A percentile compares a stretch with the other conserved stretches of the same genome.
These are phyloP conservation scores for Pseudococcus jackbeardsleyi DNA, from an alignment of 2,888 invertebrate species.

Conservation along the genomic window DNA sequence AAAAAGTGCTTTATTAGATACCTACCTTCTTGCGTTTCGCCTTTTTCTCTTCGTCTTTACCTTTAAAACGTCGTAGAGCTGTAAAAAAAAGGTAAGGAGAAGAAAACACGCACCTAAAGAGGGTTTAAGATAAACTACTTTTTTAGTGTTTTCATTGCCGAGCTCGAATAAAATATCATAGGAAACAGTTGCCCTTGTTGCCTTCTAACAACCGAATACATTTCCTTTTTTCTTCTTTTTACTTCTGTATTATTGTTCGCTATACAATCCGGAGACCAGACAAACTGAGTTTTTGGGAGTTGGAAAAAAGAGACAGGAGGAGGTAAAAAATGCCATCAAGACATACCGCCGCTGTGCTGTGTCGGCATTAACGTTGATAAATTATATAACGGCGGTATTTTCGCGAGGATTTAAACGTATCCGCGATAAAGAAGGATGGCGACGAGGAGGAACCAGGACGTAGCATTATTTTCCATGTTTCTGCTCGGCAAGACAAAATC, in stretches of 20 bases:
- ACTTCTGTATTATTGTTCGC: not conserved
- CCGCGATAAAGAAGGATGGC: not conserved
- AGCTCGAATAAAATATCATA: slow-evolving; percentile 38
- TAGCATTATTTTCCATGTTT: not conserved
- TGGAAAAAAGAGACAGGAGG: not conserved
- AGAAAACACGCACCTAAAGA: not conserved
- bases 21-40: not conserved
- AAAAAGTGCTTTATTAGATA: slow-evolving; percentile 53
- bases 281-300: not conserved
- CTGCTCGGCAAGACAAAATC: slow-evolving; percentile 10
- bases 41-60: not conserved
- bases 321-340: not conserved
- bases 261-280: not conserved
- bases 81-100: not conserved
- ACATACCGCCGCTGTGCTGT: not conserved
- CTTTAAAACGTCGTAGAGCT: not conserved
- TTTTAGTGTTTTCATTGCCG: slow-evolving; percentile 1
- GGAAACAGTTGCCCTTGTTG: slow-evolving; percentile 15
- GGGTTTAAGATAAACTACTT: slow-evolving; percentile 22
- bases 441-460: not conserved
- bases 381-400: slow-evolving; percentile 44
- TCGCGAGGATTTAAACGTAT: slow-evolving; percentile 24
- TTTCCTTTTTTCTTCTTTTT: not conserved
- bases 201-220: not conserved
- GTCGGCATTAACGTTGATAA: slow-evolving; percentile 51